Evolutionary conservation across 2,888 invertebrate species (phyloP).

Genomic region (Sycophila texana): DNA sequence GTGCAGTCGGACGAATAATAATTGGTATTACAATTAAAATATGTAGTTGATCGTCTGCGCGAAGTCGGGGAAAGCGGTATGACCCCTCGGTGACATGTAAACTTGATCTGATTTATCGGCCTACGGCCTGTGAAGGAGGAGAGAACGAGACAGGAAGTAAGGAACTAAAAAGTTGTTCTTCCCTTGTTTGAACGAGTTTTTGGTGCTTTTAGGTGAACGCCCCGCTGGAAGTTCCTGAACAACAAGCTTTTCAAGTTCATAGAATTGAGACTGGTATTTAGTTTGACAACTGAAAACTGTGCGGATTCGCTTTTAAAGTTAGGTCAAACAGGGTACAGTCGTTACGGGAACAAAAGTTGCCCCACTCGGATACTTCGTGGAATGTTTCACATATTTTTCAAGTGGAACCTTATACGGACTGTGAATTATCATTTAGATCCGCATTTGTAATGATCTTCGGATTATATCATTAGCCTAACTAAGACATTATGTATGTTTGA

Average conservation of each 20-base stretch:
- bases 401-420: not conserved
- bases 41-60: not conserved
- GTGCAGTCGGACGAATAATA: not conserved
- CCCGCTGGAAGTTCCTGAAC: slow-evolving; percentile 49
- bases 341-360: slow-evolving; percentile 54
- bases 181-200: slow-evolving; percentile 58
- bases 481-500: too few relatives aligned
- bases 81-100: slow-evolving; percentile 37
- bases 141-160: slow-evolving; percentile 58
- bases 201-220: slow-evolving; percentile 53
- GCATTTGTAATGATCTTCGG: not conserved
- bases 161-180: slow-evolving; percentile 57
- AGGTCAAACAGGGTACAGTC: slow-evolving; percentile 54
- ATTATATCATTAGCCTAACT: too few relatives aligned
- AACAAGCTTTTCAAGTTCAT: slow-evolving; percentile 59
- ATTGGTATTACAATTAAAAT: slow-evolving; percentile 30
- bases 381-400: slow-evolving; percentile 55
- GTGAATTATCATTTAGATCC: not conserved
- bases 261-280: slow-evolving; percentile 58
- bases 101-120: slow-evolving; percentile 50
- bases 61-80: not conserved
- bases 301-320: slow-evolving; percentile 56
- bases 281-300: slow-evolving; percentile 58
- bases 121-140: slow-evolving; percentile 36
- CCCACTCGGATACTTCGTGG: slow-evolving; percentile 43